Conservation (phyloP, 1,140 invertebrate genomes). For the Medauroidea extradentata region DNA sequence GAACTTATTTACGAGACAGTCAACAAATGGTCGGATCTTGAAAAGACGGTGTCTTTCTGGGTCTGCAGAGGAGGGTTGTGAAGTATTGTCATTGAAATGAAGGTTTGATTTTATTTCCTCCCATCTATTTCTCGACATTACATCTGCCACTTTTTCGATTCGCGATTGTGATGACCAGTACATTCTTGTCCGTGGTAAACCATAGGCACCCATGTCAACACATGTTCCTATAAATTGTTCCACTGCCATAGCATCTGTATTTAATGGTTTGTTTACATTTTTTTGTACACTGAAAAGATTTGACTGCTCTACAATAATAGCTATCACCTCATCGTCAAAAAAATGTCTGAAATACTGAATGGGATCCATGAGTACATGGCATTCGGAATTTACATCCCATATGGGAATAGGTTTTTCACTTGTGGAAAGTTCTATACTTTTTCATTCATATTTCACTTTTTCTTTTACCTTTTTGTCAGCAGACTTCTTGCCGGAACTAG, state of each 20-base stretch:
- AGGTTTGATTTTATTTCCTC: conserved; percentile 4
- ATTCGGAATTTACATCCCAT: not conserved
- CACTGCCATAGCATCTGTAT: not conserved
- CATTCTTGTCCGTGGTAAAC: not conserved
- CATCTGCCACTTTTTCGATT: not conserved
- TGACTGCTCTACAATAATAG: conserved; percentile 16
- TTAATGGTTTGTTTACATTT: not conserved
- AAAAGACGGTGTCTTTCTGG: not conserved
- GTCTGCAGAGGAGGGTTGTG: not conserved
- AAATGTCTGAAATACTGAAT: conserved; percentile 20
- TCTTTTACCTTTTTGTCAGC: no score
- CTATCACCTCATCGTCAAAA: conserved; percentile 17
- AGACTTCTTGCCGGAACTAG: no score
- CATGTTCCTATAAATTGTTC: conserved; percentile 5
- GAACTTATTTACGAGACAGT: not conserved
- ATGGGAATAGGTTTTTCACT: no score
- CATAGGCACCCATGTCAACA: not conserved
- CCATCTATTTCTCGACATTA: not conserved
- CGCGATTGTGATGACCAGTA: not conserved
- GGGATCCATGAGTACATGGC: not conserved
- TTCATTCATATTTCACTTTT: no score
- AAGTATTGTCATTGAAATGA: conserved; percentile 9
- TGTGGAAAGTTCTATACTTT: no score
- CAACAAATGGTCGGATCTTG: not conserved
- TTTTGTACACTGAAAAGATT: conserved; percentile 14